phyloP scores from a whole-genome alignment of 1,140 invertebrate species.

The Oryzaephilus surinamensis region DNA sequence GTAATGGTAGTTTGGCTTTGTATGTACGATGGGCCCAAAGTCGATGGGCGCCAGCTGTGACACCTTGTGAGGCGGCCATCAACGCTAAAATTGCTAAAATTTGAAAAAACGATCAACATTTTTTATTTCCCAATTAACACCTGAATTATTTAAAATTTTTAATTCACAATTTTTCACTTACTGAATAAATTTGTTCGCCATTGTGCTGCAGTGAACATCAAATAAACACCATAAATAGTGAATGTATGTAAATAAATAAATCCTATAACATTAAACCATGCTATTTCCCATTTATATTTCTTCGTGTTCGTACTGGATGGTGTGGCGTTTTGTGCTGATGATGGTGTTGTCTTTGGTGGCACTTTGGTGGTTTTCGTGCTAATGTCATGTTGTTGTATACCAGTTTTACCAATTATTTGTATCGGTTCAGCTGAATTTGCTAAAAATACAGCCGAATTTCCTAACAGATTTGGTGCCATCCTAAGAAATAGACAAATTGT shows the following conservation, averaged over 20 bases:
- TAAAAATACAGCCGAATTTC: constrained; percentile 26
- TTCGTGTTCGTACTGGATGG: too few relatives aligned
- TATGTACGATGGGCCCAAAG: constrained; percentile 59
- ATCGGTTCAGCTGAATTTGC: constrained; percentile 23
- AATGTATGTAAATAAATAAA: constrained; percentile 6
- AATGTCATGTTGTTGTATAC: constrained; percentile 6
- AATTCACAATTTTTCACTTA: constrained; percentile 11
- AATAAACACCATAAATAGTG: constrained; percentile 5
- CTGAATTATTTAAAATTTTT: too few relatives aligned
- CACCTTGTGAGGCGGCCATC: constrained; percentile 5
- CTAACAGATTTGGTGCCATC: constrained; percentile 32
- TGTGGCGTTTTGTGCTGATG: too few relatives aligned
- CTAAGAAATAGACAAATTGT: too few relatives aligned
- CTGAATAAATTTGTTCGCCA: constrained; percentile 4
- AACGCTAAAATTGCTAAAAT: background rate
- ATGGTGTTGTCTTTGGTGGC: too few relatives aligned
- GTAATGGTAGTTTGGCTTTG: constrained; percentile 51
- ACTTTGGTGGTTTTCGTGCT: constrained; percentile 13
- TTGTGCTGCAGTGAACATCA: background rate
- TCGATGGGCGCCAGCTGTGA: constrained; percentile 60
- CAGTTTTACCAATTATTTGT: constrained; percentile 12
- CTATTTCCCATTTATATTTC: constrained; percentile 15
- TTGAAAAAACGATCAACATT: background rate
- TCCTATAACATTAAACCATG: constrained; percentile 9
- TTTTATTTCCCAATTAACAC: too few relatives aligned